These are phyloP conservation scores for Chaunax sp. DNA, from an alignment of 2,797 vertebrate species.

Conservation along the genomic window DNA sequence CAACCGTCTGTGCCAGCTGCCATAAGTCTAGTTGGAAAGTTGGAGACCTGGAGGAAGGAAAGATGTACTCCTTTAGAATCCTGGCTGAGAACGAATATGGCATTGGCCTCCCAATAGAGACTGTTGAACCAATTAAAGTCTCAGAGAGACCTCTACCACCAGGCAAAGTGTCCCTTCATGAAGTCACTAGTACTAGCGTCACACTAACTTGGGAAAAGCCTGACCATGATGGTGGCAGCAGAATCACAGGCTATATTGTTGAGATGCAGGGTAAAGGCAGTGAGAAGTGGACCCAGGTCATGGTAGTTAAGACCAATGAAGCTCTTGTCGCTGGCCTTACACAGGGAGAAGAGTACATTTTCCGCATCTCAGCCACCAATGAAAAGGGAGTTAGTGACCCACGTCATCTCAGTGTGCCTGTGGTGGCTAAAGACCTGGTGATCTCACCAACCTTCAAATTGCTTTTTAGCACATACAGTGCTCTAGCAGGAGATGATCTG, in stretches of 20 bases:
- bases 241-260: constrained; percentile 95
- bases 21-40: constrained; percentile 97
- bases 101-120: constrained; percentile 96
- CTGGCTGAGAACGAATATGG: constrained; percentile 98
- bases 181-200: constrained; percentile 92
- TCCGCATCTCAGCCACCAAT: constrained; percentile 94
- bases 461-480: constrained; percentile 92
- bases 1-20: constrained; percentile 94
- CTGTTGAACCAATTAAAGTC: constrained; percentile 91
- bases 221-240: constrained; percentile 97
- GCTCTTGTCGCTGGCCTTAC: constrained; percentile 92
- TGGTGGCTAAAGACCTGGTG: constrained; percentile 94
- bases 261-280: constrained; percentile 98
- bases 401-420: constrained; percentile 90
- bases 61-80: constrained; percentile 96
- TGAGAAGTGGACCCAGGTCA: constrained; percentile 94
- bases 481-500: constrained; percentile 94
- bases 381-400: constrained; percentile 98
- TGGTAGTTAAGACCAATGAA: constrained; percentile 92
- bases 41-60: constrained; percentile 93
- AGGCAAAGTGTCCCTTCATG: constrained; percentile 93
- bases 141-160: constrained; percentile 97
- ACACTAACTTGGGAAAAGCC: constrained; percentile 97
- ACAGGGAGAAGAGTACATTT: constrained; percentile 96
- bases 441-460: constrained; percentile 93